Percentiles rank a stretch among this genome's conserved stretches.
Evolutionary conservation across 1,140 invertebrate species (phyloP).

Genomic region (Drosophila hydei): DNA sequence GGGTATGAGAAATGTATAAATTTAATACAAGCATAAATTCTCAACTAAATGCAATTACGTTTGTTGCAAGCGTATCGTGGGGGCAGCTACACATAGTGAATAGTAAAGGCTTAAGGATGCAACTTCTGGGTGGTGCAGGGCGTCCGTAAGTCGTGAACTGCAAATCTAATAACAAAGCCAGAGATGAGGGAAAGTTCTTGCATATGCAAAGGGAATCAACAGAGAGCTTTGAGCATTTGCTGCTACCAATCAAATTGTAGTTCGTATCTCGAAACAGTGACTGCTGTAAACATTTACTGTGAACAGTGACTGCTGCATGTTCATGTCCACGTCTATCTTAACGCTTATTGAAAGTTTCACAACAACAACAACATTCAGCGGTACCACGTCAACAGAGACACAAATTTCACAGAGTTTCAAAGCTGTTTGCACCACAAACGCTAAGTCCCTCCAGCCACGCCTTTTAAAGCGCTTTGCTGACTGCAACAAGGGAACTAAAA

Average conservation of each 20-base stretch:
- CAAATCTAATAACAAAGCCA: constrained; percentile 73
- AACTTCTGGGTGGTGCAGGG: no score
- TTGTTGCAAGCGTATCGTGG: constrained; percentile 39
- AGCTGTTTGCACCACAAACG: constrained; percentile 40
- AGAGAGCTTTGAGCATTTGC: constrained; percentile 46
- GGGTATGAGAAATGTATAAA: constrained; percentile 38
- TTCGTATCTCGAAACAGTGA: not conserved
- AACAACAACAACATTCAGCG: constrained; percentile 31
- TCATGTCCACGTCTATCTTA: constrained; percentile 27
- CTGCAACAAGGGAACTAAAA: not conserved
- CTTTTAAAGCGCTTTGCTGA: not conserved
- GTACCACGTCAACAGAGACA: constrained; percentile 51
- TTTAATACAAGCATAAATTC: constrained; percentile 64
- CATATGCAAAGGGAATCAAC: constrained; percentile 47
- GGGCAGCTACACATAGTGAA: not conserved
- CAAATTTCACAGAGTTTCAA: constrained; percentile 53
- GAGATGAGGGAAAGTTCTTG: constrained; percentile 45
- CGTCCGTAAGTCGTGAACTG: constrained; percentile 42
- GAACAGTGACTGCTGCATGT: constrained; percentile 1
- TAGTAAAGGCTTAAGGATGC: constrained; percentile 8
- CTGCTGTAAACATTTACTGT: not conserved
- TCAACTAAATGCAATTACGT: constrained; percentile 74
- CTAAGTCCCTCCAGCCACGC: not conserved
- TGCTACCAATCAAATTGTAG: constrained; percentile 43
- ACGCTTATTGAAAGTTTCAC: constrained; percentile 55